These are phyloP conservation scores for Bagarius yarrelli DNA, from an alignment of 2,113 vertebrate genomes.

Conservation along the genomic window DNA sequence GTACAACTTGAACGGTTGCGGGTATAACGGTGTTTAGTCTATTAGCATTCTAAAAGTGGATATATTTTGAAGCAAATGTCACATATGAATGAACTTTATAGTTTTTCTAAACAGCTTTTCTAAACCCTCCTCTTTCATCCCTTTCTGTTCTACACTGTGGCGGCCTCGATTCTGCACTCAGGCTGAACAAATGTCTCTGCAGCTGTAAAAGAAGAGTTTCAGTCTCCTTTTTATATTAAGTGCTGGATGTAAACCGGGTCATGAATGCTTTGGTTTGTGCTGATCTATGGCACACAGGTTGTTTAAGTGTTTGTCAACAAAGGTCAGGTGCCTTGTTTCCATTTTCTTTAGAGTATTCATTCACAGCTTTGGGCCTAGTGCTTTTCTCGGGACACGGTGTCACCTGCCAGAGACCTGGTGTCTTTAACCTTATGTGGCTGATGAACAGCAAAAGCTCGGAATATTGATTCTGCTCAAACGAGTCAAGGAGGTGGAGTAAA, in stretches of 20 bases:
- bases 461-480: constrained; percentile 25
- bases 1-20: neutral
- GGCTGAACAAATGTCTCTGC: neutral
- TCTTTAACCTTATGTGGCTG: constrained; percentile 27
- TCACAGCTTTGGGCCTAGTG: constrained; percentile 17
- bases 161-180: neutral
- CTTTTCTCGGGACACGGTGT: neutral
- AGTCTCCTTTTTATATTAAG: neutral
- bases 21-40: constrained; percentile 12
- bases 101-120: constrained; percentile 21
- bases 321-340: constrained; percentile 8
- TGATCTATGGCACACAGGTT: neutral
- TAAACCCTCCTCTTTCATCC: constrained; percentile 48
- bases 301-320: neutral
- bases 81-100: constrained; percentile 21
- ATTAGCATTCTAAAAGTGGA: constrained; percentile 12
- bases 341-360: constrained; percentile 18
- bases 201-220: neutral
- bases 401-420: constrained; percentile 7
- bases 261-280: neutral
- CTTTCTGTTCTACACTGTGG: constrained; percentile 16
- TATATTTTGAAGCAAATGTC: constrained; percentile 25
- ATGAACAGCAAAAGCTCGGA: constrained; percentile 44
- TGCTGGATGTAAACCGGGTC: neutral
- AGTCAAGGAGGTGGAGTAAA: constrained; percentile 35